A percentile compares a stretch with the other conserved stretches of the same genome.
phyloP scores from a whole-genome alignment of 2,888 invertebrate genomes.

The Oasisia sp. region DNA sequence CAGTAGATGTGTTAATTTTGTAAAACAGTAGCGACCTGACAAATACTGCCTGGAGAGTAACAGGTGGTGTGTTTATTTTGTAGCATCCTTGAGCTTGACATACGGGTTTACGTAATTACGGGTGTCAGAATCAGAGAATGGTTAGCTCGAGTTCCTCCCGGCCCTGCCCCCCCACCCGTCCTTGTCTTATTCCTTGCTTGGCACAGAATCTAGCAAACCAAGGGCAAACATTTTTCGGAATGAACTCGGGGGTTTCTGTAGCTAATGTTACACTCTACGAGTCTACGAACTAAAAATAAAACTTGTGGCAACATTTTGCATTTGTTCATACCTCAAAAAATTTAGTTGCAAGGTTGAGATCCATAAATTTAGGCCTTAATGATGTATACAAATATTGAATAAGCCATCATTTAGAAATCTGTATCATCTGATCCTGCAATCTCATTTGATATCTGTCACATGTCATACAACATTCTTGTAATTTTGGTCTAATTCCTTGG shows the following conservation, averaged over 20 bases:
- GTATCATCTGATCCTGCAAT: no score
- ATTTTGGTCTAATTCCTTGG: no score
- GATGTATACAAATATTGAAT: background rate
- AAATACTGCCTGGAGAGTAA: background rate
- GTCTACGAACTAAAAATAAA: background rate
- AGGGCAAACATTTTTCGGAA: background rate
- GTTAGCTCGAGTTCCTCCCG: background rate
- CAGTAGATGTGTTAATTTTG: background rate
- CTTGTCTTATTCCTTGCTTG: background rate
- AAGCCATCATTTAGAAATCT: background rate
- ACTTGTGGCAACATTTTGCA: background rate
- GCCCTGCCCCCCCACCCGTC: background rate
- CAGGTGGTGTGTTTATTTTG: conserved; percentile 9
- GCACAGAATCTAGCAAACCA: background rate
- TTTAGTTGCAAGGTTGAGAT: background rate
- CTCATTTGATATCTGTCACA: no score
- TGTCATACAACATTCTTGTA: background rate
- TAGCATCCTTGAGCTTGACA: background rate
- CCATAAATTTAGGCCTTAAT: background rate
- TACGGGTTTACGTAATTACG: background rate
- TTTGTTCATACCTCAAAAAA: no score
- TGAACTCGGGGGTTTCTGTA: background rate
- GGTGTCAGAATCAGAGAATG: background rate
- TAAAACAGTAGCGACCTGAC: background rate
- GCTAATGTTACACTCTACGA: background rate